Evolutionary conservation across 2,797 vertebrate genomes (phyloP).

Genomic region (Peromyscus nudipes): DNA sequence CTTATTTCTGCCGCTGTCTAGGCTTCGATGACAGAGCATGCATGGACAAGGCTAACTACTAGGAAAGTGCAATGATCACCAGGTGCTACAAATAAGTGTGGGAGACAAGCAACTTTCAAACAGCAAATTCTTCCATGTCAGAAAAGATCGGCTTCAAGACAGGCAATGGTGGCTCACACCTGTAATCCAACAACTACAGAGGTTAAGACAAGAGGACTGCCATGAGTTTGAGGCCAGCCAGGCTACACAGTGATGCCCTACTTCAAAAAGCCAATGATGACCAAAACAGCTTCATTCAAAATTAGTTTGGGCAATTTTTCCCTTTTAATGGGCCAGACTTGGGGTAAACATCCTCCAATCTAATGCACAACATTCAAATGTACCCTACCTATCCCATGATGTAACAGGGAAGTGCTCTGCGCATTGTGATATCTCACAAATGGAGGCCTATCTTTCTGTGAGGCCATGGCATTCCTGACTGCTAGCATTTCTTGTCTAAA

Average conservation of each 20-base stretch:
- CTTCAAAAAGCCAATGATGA: neutral
- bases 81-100: neutral
- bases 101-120: neutral
- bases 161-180: neutral
- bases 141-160: conserved; percentile 22
- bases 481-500: conserved; percentile 7
- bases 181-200: neutral
- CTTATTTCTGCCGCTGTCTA: neutral
- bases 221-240: neutral
- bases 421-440: neutral
- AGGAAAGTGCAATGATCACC: neutral
- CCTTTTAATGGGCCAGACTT: conserved; percentile 21
- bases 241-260: neutral
- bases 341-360: neutral
- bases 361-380: neutral
- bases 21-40: neutral
- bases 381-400: neutral
- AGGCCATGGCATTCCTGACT: neutral
- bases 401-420: neutral
- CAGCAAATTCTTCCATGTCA: conserved; percentile 31
- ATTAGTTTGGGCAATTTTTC: neutral
- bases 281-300: conserved; percentile 25
- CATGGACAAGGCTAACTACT: neutral
- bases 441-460: neutral
- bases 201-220: neutral